Percentiles rank a stretch among this genome's conserved stretches.
These are phyloP conservation scores for Brachionus koreanus DNA, from an alignment of 1,140 invertebrate species.

Conservation along the genomic window DNA sequence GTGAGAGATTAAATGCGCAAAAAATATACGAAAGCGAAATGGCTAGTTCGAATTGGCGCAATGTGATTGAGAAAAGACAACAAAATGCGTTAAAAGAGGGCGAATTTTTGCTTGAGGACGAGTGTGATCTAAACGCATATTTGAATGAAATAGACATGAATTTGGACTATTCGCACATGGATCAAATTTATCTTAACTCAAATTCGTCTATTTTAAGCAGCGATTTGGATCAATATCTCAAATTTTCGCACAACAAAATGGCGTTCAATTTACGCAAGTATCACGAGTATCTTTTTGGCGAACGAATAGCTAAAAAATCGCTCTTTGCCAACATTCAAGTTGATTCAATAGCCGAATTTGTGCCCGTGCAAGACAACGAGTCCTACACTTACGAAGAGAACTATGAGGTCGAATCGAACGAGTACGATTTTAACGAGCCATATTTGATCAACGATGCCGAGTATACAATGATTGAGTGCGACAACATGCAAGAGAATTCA, in stretches of 20 bases:
- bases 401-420: not conserved
- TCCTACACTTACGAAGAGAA: not conserved
- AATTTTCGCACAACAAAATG: constrained; percentile 9
- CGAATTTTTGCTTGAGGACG: not conserved
- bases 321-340: constrained; percentile 20
- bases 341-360: constrained; percentile 39
- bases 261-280: constrained; percentile 12
- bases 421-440: not conserved
- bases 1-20: not conserved
- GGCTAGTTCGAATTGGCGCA: not conserved
- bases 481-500: not conserved
- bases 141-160: constrained; percentile 43
- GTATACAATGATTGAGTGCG: not conserved
- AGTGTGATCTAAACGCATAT: not conserved
- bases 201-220: not conserved
- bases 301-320: not conserved
- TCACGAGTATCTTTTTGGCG: not conserved
- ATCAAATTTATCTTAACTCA: not conserved
- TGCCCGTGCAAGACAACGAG: not conserved
- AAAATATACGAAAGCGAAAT: not conserved
- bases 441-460: not conserved
- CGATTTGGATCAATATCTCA: not conserved
- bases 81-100: not conserved
- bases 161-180: not conserved
- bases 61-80: not conserved